Evolutionary conservation across 2,113 vertebrate genomes (phyloP).

Genomic region (Sphaerodactylus townsendi): DNA sequence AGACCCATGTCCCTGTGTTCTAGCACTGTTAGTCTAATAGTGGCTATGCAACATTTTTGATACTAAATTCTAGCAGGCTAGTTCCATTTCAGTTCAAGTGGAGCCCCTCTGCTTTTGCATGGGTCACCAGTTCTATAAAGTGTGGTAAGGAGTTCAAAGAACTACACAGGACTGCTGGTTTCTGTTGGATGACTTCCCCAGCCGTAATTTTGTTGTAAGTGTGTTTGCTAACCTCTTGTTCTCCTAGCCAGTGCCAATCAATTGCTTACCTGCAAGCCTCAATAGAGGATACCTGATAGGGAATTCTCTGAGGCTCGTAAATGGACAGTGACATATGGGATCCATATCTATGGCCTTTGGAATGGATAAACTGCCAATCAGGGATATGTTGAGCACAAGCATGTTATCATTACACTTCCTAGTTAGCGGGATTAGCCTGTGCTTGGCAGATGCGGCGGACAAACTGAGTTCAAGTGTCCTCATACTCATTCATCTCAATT

Average conservation of each 20-base stretch:
- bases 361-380: constrained; percentile 51
- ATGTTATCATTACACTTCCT: constrained; percentile 59
- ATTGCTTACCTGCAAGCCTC: constrained; percentile 7
- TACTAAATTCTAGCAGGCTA: too few relatives aligned
- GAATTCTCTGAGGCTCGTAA: background rate
- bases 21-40: too few relatives aligned
- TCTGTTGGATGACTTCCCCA: background rate
- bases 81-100: too few relatives aligned
- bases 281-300: constrained; percentile 21
- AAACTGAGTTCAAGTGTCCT: constrained; percentile 58
- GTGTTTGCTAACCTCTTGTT: background rate
- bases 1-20: too few relatives aligned
- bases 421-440: constrained; percentile 66
- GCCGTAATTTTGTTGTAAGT: background rate
- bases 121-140: background rate
- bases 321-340: constrained; percentile 60
- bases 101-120: too few relatives aligned
- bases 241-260: background rate
- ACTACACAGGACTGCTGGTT: background rate
- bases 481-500: constrained; percentile 69
- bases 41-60: too few relatives aligned
- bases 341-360: constrained; percentile 53
- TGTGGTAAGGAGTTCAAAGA: background rate
- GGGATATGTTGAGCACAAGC: constrained; percentile 34
- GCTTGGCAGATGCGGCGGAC: constrained; percentile 62